These are phyloP conservation scores for Elephas maximus DNA, from an alignment of 2,113 vertebrate species.

Conservation along the genomic window DNA sequence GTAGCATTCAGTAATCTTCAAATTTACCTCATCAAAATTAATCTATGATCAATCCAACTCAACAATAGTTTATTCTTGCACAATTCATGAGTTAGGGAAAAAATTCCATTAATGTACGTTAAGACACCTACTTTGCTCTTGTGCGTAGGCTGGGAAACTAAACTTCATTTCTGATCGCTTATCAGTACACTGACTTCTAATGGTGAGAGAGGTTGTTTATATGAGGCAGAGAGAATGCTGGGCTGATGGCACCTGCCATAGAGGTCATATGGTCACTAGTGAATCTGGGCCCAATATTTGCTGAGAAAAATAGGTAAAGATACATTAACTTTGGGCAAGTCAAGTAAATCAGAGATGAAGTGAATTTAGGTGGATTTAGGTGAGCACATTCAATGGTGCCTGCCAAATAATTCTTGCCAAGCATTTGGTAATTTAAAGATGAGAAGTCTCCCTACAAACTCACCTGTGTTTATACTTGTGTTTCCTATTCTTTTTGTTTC, in stretches of 20 bases:
- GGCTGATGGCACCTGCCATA: neutral
- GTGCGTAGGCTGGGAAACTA: neutral
- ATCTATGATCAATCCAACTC: constrained; percentile 1
- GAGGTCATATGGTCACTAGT: neutral
- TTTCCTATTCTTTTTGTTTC: constrained; percentile 27
- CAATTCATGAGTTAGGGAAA: constrained; percentile 13
- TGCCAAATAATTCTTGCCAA: neutral
- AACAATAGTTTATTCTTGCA: neutral
- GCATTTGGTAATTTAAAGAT: neutral
- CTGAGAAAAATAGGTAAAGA: neutral
- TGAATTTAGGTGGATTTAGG: neutral
- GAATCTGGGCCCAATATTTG: constrained; percentile 18
- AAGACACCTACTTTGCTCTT: constrained; percentile 13
- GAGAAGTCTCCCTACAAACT: neutral
- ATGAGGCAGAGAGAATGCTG: constrained; percentile 33
- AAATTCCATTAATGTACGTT: neutral
- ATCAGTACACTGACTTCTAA: constrained; percentile 11
- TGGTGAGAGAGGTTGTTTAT: constrained; percentile 30
- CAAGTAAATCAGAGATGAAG: neutral
- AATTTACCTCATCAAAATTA: constrained; percentile 39
- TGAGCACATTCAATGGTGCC: neutral
- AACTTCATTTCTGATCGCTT: constrained; percentile 15
- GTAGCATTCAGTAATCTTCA: constrained; percentile 47
- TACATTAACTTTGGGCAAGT: neutral
- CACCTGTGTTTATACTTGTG: neutral